phyloP scores from a whole-genome alignment of 2,888 invertebrate species.

The Notodonta ziczac region DNA sequence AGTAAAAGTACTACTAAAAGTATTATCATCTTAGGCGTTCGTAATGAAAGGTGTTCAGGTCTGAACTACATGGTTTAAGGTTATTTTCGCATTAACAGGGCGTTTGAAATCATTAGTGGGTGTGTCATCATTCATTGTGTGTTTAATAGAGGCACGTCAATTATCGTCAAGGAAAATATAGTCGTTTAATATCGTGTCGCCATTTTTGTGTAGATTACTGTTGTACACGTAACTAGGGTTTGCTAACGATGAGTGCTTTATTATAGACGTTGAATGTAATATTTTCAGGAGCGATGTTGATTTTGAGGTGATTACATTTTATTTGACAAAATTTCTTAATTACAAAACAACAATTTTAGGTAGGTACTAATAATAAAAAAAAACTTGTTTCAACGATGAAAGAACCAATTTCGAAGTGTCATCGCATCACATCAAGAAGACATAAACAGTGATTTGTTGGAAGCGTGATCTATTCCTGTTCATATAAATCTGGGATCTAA shows the following conservation, averaged over 20 bases:
- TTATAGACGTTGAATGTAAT: background rate
- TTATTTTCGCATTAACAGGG: conserved; percentile 46
- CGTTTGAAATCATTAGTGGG: conserved; percentile 64
- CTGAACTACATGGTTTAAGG: conserved; percentile 58
- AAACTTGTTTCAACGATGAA: background rate
- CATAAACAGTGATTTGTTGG: conserved; percentile 4
- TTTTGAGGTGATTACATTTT: background rate
- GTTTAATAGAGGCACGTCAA: conserved; percentile 72
- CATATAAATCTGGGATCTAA: background rate
- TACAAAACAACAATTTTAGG: background rate
- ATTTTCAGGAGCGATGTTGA: background rate
- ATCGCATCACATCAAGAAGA: background rate
- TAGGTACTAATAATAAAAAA: too few species aligned
- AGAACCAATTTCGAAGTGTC: conserved; percentile 3
- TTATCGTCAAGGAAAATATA: conserved; percentile 73
- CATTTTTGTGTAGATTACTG: conserved; percentile 37
- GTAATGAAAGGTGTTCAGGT: conserved; percentile 24
- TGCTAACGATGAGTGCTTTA: background rate
- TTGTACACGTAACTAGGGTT: conserved; percentile 8
- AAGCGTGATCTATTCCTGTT: conserved; percentile 9
- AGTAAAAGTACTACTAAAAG: conserved; percentile 42
- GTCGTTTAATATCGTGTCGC: conserved; percentile 57
- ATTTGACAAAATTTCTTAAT: background rate
- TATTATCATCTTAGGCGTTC: conserved; percentile 53
- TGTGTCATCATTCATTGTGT: conserved; percentile 58